These are phyloP conservation scores for Electrona antarctica DNA, from an alignment of 2,113 vertebrate genomes.

Conservation along the genomic window DNA sequence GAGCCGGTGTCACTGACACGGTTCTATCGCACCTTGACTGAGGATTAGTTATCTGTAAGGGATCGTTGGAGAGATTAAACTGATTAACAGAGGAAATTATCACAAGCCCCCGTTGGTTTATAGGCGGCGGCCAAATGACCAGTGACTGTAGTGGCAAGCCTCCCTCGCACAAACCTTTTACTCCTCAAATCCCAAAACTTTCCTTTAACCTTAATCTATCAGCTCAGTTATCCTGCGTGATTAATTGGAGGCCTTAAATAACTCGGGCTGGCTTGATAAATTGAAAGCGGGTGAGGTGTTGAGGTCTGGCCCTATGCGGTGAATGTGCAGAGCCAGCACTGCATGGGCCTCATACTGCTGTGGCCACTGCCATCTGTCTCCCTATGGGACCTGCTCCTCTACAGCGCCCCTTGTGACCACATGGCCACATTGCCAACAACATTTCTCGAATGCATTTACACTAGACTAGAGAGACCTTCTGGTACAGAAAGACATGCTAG, in stretches of 20 bases:
- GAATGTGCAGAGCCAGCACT: constrained; percentile 75
- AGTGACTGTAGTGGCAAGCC: constrained; percentile 21
- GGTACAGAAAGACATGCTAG: constrained; percentile 14
- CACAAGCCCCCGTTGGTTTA: constrained; percentile 7
- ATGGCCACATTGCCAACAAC: constrained; percentile 57
- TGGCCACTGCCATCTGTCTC: constrained; percentile 81
- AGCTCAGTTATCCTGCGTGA: constrained; percentile 66
- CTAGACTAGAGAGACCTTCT: constrained; percentile 45
- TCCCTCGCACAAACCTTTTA: constrained; percentile 49
- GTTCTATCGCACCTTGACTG: constrained; percentile 3
- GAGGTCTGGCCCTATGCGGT: constrained; percentile 73
- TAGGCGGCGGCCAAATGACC: constrained; percentile 9
- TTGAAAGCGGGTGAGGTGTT: constrained; percentile 69
- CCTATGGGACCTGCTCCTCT: constrained; percentile 64
- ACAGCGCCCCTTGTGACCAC: constrained; percentile 53
- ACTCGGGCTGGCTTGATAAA: constrained; percentile 80
- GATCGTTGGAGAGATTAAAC: neutral
- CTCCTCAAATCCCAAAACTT: constrained; percentile 66
- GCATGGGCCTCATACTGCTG: constrained; percentile 62
- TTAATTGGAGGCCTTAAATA: constrained; percentile 81
- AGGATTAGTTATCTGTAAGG: neutral
- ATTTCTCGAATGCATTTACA: constrained; percentile 49
- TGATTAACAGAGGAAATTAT: constrained; percentile 6
- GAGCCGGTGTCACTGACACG: constrained; percentile 20
- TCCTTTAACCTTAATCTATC: constrained; percentile 83